phyloP scores from a whole-genome alignment of 2,113 vertebrate genomes.

The Zapornia atra region DNA sequence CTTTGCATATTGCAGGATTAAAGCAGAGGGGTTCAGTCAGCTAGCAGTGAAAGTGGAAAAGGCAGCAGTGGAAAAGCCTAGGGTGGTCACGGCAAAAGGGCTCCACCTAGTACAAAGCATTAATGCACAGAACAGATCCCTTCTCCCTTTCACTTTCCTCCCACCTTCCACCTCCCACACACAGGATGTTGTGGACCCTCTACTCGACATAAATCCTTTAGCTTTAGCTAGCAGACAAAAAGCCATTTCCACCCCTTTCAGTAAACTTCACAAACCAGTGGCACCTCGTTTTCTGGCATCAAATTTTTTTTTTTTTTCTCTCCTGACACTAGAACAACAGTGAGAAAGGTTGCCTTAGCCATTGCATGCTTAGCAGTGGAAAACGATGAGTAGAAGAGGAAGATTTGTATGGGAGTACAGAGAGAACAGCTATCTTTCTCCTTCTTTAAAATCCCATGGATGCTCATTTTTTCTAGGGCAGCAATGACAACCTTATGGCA shows the following conservation, averaged over 20 bases:
- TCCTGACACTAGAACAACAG: background rate
- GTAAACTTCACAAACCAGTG: background rate
- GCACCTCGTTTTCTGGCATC: background rate
- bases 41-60: background rate
- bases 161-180: background rate
- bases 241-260: background rate
- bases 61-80: background rate
- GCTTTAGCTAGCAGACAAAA: background rate
- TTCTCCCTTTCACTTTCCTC: background rate
- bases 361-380: background rate
- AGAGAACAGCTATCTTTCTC: background rate
- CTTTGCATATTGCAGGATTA: slow-evolving; percentile 15
- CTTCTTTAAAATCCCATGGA: background rate
- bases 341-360: background rate
- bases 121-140: background rate
- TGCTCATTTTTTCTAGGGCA: background rate
- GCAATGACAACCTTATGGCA: slow-evolving; percentile 24
- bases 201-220: background rate
- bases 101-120: background rate
- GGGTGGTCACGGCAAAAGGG: background rate
- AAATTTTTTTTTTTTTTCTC: background rate
- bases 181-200: background rate
- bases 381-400: background rate
- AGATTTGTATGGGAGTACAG: background rate
- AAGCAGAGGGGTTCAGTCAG: background rate